Conservation (phyloP, 2,113 vertebrate genomes). For the Muntiacus reevesi region DNA sequence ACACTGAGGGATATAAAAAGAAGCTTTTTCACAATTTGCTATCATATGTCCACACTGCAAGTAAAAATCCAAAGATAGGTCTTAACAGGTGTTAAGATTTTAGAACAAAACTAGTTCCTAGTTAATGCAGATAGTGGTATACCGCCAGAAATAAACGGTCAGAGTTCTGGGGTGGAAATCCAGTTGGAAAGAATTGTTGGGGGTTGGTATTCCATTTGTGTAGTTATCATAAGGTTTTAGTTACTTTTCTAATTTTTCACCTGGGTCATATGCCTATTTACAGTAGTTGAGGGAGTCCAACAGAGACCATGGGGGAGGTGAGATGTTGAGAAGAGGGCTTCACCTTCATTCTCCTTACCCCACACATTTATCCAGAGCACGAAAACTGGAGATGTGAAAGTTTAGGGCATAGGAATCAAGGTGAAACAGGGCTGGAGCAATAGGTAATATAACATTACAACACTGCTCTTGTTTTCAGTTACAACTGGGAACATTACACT, state of each 20-base stretch:
- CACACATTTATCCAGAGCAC: neutral
- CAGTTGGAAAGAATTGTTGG: neutral
- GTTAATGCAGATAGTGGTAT: neutral
- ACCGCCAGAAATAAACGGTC: neutral
- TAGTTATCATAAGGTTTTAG: neutral
- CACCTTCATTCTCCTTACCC: neutral
- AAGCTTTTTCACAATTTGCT: neutral
- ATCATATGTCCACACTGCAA: neutral
- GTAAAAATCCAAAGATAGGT: neutral
- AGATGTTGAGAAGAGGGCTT: neutral
- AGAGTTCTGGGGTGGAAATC: neutral
- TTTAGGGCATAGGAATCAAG: neutral
- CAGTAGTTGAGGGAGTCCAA: neutral
- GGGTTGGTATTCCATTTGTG: neutral
- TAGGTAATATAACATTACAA: neutral
- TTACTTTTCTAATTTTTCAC: neutral
- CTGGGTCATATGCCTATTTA: neutral
- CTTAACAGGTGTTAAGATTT: neutral
- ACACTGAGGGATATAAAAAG: neutral
- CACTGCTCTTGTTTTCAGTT: neutral
- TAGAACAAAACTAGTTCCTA: neutral
- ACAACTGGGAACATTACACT: neutral
- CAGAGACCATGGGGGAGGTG: neutral
- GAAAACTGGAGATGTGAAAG: neutral
- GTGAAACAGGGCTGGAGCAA: neutral